Percentiles rank a stretch among this genome's conserved stretches.
Conservation (phyloP, 2,113 vertebrate genomes). For the Promerops cafer region DNA sequence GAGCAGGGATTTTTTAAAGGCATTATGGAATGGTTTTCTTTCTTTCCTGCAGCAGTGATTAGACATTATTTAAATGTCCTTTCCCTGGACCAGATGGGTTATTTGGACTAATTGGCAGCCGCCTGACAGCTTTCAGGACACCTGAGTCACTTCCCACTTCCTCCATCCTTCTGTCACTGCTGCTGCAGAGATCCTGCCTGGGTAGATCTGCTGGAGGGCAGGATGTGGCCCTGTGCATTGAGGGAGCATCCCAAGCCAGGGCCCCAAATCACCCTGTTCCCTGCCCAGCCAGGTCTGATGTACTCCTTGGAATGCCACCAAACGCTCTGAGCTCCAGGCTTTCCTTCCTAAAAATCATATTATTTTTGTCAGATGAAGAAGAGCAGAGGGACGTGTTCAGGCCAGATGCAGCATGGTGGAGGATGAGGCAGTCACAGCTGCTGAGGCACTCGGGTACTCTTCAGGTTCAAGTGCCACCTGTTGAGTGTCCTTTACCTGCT, state of each 20-base stretch:
- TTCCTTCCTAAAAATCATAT: background rate
- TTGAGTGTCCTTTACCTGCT: background rate
- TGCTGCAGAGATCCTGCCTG: background rate
- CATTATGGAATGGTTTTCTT: background rate
- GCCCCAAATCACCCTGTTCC: background rate
- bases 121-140: background rate
- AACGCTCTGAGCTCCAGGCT: background rate
- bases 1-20: background rate
- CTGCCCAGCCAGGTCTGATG: background rate
- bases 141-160: slow-evolving; percentile 1
- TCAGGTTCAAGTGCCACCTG: background rate
- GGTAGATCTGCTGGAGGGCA: background rate
- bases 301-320: background rate
- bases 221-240: background rate
- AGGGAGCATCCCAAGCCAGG: background rate
- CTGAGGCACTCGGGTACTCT: background rate
- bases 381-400: background rate
- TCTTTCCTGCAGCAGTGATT: background rate
- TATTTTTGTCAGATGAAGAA: background rate
- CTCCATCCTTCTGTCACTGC: slow-evolving; percentile 4
- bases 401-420: background rate
- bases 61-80: background rate
- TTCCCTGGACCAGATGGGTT: slow-evolving; percentile 36
- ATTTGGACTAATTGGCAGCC: background rate
- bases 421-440: background rate